Conservation (phyloP, 2,888 invertebrate genomes). For the Auanema freiburgensis region DNA sequence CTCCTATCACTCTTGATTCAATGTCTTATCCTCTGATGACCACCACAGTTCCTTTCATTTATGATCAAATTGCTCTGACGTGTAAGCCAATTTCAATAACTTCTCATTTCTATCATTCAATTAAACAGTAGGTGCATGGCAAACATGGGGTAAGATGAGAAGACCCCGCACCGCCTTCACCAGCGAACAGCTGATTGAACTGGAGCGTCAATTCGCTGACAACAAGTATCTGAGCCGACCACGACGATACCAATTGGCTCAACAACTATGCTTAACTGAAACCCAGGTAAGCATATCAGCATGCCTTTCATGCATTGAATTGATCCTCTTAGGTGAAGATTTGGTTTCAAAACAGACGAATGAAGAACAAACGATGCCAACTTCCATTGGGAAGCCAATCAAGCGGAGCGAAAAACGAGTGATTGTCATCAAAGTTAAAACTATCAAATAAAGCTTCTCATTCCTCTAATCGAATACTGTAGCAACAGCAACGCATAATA, state of each 20-base stretch:
- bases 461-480: not conserved
- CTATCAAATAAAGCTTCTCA: not conserved
- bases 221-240: slow-evolving; percentile 98
- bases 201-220: slow-evolving; percentile 97
- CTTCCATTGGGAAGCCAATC: slow-evolving; percentile 1
- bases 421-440: too few relatives aligned
- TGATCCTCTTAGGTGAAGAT: slow-evolving; percentile 75
- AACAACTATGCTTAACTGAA: slow-evolving; percentile 93
- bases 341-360: slow-evolving; percentile 91
- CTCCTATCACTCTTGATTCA: not conserved
- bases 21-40: slow-evolving; percentile 14
- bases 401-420: too few relatives aligned
- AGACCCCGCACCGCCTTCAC: slow-evolving; percentile 97
- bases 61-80: slow-evolving; percentile 46
- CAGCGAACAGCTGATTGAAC: slow-evolving; percentile 90
- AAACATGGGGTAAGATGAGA: slow-evolving; percentile 75
- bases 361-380: slow-evolving; percentile 88
- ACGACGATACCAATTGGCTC: slow-evolving; percentile 96
- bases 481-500: not conserved
- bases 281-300: slow-evolving; percentile 78
- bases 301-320: not conserved
- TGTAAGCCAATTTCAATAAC: slow-evolving; percentile 18
- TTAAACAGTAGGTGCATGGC: slow-evolving; percentile 60
- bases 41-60: slow-evolving; percentile 32
- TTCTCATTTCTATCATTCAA: not conserved